Base-by-base conservation (phyloP, 1,140 invertebrate genomes). In the Centruroides vittatus region DNA sequence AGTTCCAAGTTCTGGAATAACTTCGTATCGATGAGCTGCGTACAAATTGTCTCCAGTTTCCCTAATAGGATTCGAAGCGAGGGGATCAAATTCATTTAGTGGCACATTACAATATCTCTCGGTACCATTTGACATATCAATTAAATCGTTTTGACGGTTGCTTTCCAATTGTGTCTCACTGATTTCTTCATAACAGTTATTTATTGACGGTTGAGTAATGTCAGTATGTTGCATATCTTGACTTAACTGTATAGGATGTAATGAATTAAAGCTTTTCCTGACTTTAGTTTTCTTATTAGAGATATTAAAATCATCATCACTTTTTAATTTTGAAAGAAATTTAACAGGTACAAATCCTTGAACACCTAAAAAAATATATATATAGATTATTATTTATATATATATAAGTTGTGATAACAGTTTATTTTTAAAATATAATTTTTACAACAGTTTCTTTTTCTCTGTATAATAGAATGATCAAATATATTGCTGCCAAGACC, bases 261-360 rank as follows among this genome's bases (percentile, higher is more conserved):
- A 47, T 47, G 23, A 41, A 35, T 46, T 46, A 53, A 53, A 35
- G 5, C 34, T 34, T 35, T 1, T 50, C 9, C 11, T 47, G 11
- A 12, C 35, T 54, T 50, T 53, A 63, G 7, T 59, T 49, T 23
- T 57, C 13, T 11, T 54, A 23, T 41, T 41, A 41, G 9, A 13
- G 6, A 46, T 7, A 49, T 62, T 62, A 35, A 46, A 48, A 7
- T 58, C 54, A 4, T 41, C 4, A 35, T n/a, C 47, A 4, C 57
- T 41, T 5, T 59, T 46, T 8, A 52, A 56, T 65, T 55, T 65
- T 49, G 60, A 57, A 10, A 74, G 58, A 53, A 70, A 55, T 58
- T 67, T 67, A 23, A 66, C 67, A 47, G 72, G 71, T 35, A 73
- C 65, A 66, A 75, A 73, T 35, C 73, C 70, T 61, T 71, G 67